Evolutionary conservation across 2,113 vertebrate genomes (phyloP).

Genomic region (Riparia riparia): DNA sequence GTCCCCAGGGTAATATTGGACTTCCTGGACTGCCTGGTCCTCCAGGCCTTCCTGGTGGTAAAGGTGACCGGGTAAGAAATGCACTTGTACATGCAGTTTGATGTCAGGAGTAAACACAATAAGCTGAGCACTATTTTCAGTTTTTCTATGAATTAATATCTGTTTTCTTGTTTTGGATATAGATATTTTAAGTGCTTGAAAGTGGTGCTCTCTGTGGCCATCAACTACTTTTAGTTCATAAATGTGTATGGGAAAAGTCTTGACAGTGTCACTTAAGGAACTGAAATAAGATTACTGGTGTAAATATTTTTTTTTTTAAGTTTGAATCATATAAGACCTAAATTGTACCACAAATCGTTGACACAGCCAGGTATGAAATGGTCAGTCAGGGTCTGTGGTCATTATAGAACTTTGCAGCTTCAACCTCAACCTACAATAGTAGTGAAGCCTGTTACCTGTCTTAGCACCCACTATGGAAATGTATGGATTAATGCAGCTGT

Average conservation of each 20-base stretch:
- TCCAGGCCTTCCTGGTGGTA: constrained; percentile 86
- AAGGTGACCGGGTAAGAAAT: constrained; percentile 91
- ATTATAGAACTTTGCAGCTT: background rate
- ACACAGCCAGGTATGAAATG: background rate
- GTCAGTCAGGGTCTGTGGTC: background rate
- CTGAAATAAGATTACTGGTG: background rate
- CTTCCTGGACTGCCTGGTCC: constrained; percentile 91
- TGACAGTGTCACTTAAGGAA: background rate
- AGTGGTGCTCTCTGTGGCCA: background rate
- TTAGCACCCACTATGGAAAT: background rate
- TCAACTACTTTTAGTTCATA: background rate
- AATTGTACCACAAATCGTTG: background rate
- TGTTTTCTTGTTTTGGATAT: background rate
- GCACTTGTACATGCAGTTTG: background rate
- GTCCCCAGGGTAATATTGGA: constrained; percentile 88
- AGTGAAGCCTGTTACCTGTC: rapidly evolving
- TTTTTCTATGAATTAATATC: background rate
- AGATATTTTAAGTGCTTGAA: background rate
- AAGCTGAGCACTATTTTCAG: background rate
- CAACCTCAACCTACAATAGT: background rate
- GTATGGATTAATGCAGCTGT: background rate
- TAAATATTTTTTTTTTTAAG: background rate
- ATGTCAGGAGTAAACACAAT: background rate
- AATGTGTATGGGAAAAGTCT: background rate
- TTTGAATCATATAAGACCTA: background rate